Base-by-base conservation (phyloP, 1,140 invertebrate genomes). In the Venustaconcha ellipsiformis region DNA sequence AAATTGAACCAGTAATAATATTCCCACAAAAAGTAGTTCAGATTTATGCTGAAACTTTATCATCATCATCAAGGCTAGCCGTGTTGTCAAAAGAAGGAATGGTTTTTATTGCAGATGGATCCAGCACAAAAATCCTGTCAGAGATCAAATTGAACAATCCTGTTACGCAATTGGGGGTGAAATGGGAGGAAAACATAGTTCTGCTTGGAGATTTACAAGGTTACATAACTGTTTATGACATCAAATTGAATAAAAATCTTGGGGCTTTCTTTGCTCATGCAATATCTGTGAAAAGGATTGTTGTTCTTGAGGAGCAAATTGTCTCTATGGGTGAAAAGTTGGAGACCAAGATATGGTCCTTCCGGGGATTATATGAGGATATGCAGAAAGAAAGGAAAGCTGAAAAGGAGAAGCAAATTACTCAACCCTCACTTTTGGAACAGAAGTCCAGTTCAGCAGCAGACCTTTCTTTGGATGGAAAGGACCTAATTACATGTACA, bases 131-230 rank as follows among this genome's bases (percentile, higher is more conserved):
- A 58, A 48, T 59, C 11, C 60, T 64, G 5, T 14, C 57, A 56
- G 58, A 68, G 18, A 30, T 75, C 18, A 57, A 60, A 26, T 30
- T 75, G 18, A 57, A 67, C 57, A 60, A 63, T 57, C 64, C 70
- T 59, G 59, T 77, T 17, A 67, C 14, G 18, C 23, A 72, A 1
- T 37, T 81, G 58, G 67, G 69, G 26, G 66, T 84, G 23, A 58
- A 67, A 23, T 84, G 84, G 81, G 79, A 80, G 48, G 59, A 82
- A 37, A 60, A 76, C 56, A 26, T 75, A 14, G 77, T 78, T 14
- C 30, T 86, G 14, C n/a, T 84, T 57, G 78, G 80, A 17, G 78
- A 83, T 55, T 17, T 60, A 12, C 69, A 72, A n/a, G 80, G 83
- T 20, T 63, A 72, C 14, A 76, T 86, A 15, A 70, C 56, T 37